These are phyloP conservation scores for Scyliorhinus canicula DNA, from an alignment of 2,797 vertebrate species.

Conservation along the genomic window DNA sequence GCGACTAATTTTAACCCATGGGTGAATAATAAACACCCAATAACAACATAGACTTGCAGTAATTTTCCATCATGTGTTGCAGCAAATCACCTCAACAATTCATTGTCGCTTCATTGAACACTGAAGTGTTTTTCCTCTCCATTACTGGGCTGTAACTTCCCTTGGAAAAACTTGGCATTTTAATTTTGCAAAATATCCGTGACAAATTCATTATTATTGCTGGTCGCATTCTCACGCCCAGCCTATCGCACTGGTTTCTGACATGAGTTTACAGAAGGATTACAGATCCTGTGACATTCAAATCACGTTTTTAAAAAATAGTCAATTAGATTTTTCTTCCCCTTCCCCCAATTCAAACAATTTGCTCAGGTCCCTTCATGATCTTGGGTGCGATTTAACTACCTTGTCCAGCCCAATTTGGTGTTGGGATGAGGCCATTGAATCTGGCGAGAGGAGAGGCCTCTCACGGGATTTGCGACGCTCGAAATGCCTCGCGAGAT, in stretches of 20 bases:
- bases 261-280: neutral
- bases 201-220: neutral
- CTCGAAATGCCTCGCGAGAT: too few relatives aligned
- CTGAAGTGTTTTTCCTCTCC: neutral
- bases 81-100: neutral
- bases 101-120: neutral
- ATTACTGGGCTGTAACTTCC: neutral
- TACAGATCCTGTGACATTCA: neutral
- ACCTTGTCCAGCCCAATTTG: too few relatives aligned
- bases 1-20: neutral
- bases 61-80: neutral
- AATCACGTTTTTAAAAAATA: neutral
- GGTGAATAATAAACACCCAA: neutral
- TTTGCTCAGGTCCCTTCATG: neutral
- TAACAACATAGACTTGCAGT: neutral
- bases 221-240: neutral
- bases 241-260: neutral
- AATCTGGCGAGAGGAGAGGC: too few relatives aligned
- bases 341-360: neutral
- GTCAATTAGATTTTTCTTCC: neutral
- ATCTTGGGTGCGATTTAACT: too few relatives aligned
- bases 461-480: too few relatives aligned
- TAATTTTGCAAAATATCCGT: neutral
- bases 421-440: too few relatives aligned
- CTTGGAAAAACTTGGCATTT: neutral